Base-by-base conservation (phyloP, 2,797 vertebrate genomes). In the Onychomys leucogaster region DNA sequence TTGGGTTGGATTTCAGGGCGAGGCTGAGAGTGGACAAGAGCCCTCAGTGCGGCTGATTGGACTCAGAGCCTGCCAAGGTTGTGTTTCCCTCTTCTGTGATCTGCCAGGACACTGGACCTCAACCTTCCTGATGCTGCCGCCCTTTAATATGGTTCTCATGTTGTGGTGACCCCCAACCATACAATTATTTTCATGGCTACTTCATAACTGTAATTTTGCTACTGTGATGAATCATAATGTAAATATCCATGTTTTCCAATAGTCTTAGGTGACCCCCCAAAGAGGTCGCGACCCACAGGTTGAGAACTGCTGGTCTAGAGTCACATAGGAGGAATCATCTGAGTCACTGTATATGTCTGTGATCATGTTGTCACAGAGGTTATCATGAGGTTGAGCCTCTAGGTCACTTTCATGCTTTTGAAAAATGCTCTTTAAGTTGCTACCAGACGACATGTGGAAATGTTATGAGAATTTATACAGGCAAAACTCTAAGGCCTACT, bases 391-490 rank as follows among this genome's bases (percentile, higher is more conserved):
- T 37, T 84, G 46, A 89, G 81, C 41, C 78, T 89, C 57, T 63
- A 25, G 57, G 52, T 93, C 81, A 71, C 65, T 91, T 91, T 52
- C 63, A 84, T 52, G n/a, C 59, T 84, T 88, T 91, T 92, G 43
- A 37, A 65, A 94, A 93, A 83, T 71, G 49, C 59, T 89, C 59
- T 71, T 85, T 11, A 3, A 43, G 23, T 63, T 84, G 61, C 19
- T 65, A 43, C n/a, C 80, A 29, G 43, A 63, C 25, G 65, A 71
- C 16, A 41, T 5, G 8, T 37, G 63, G 80, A 63, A 63, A 49
- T 46, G 0, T 89, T 52, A 0, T 32, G 4, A 21, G 27, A 29
- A 3, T 77, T 10, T 55, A 32, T 63, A 21, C 7, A 46, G 76
- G 93, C 32, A 17, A n/a, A 37, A 2, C 32, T 63, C 34, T 73